phyloP scores from a whole-genome alignment of 2,113 vertebrate genomes.

The Brachyhypopomus gauderio region DNA sequence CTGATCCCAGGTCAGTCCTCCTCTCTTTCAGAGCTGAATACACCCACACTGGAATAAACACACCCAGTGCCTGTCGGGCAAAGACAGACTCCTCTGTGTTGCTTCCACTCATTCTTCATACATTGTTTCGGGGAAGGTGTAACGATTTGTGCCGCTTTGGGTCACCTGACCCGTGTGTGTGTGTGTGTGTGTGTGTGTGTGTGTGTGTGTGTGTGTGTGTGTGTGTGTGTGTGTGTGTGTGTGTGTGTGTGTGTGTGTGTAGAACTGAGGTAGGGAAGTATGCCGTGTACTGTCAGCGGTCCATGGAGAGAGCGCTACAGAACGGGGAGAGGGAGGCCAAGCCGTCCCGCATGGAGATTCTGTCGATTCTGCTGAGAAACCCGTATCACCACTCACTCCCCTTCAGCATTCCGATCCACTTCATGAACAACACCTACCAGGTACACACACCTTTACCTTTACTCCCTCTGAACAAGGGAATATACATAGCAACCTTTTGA shows the following conservation, averaged over 20 bases:
- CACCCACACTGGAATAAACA: not conserved
- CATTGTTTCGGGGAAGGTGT: not conserved
- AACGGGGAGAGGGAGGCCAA: conserved; percentile 85
- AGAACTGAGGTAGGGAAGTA: conserved; percentile 89
- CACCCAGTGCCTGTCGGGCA: not conserved
- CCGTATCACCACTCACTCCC: conserved; percentile 89
- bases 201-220: conserved; percentile 21
- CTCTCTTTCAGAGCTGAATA: not conserved
- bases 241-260: conserved; percentile 32
- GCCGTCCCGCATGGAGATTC: conserved; percentile 88
- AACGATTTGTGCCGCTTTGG: too few relatives aligned
- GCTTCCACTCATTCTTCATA: not conserved
- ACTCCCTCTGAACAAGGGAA: not conserved
- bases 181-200: conserved; percentile 30
- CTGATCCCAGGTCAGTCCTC: conserved; percentile 79
- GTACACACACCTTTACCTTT: conserved; percentile 60
- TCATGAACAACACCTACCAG: conserved; percentile 89
- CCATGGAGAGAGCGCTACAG: conserved; percentile 80
- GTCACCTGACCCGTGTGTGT: conserved; percentile 6
- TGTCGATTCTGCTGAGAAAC: conserved; percentile 89
- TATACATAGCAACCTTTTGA: not conserved
- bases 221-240: conserved; percentile 20
- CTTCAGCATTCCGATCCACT: conserved; percentile 91
- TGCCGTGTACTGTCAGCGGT: conserved; percentile 87
- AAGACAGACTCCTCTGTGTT: not conserved